Conservation (phyloP, 2,113 vertebrate species). For the Xiphophorus couchianus region DNA sequence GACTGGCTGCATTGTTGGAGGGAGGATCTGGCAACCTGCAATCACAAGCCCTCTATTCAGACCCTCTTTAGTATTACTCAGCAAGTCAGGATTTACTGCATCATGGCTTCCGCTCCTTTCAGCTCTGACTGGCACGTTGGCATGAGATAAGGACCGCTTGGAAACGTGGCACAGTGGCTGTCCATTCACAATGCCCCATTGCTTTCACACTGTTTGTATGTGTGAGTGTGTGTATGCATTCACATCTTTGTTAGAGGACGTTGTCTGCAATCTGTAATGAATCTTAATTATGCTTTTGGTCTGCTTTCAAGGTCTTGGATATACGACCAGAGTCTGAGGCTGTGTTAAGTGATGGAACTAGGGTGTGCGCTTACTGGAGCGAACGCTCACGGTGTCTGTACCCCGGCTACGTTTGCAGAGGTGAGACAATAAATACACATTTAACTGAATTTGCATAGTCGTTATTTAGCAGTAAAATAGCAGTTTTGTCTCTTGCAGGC, state of each 20-base stretch:
- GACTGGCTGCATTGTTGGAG: slow-evolving; percentile 76
- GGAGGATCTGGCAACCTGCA: slow-evolving; percentile 80
- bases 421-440: slow-evolving; percentile 69
- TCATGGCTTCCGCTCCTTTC: slow-evolving; percentile 82
- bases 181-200: slow-evolving; percentile 66
- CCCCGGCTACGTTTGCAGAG: slow-evolving; percentile 89
- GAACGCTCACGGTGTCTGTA: slow-evolving; percentile 94
- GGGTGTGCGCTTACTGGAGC: slow-evolving; percentile 96
- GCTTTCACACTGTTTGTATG: slow-evolving; percentile 49
- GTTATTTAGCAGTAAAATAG: neutral
- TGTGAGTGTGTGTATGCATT: slow-evolving; percentile 37
- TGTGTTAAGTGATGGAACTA: slow-evolving; percentile 84
- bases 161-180: slow-evolving; percentile 75
- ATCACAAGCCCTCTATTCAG: slow-evolving; percentile 81
- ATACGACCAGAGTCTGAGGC: slow-evolving; percentile 86
- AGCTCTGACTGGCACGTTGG: slow-evolving; percentile 80
- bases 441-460: neutral
- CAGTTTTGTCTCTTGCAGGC: slow-evolving; percentile 54
- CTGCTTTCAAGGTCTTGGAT: slow-evolving; percentile 86
- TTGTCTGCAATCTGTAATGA: slow-evolving; percentile 65
- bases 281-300: slow-evolving; percentile 69
- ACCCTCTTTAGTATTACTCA: slow-evolving; percentile 82
- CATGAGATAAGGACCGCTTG: slow-evolving; percentile 82
- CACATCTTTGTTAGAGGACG: slow-evolving; percentile 43
- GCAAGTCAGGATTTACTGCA: slow-evolving; percentile 83